phyloP scores from a whole-genome alignment of 2,888 invertebrate species.

The Pedicia rivosa region DNA sequence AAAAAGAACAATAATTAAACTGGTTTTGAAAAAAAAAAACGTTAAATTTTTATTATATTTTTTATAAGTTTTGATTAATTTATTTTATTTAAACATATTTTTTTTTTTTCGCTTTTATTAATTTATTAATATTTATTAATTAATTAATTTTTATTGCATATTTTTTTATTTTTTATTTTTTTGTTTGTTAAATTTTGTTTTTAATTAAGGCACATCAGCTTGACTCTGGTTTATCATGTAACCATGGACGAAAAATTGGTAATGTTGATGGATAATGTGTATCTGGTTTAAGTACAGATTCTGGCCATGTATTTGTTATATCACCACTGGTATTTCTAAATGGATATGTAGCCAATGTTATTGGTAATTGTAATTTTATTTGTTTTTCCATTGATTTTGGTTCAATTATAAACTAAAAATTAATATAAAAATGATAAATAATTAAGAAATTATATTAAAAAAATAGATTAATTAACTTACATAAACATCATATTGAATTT shows the following conservation, averaged over 20 bases:
- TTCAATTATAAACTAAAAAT: slow-evolving; percentile 67
- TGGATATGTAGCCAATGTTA: slow-evolving; percentile 84
- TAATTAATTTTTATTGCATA: too few relatives aligned
- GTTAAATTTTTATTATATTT: too few relatives aligned
- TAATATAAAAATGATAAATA: slow-evolving; percentile 10
- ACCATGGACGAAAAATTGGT: slow-evolving; percentile 82
- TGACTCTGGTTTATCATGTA: slow-evolving; percentile 43
- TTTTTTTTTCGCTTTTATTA: too few relatives aligned
- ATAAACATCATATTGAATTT: slow-evolving; percentile 84
- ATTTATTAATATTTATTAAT: too few relatives aligned
- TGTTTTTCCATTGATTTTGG: slow-evolving; percentile 86
- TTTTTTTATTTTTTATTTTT: too few relatives aligned
- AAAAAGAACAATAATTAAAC: too few relatives aligned
- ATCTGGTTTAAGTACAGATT: slow-evolving; percentile 53
- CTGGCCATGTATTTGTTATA: slow-evolving; percentile 36
- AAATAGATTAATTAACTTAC: slow-evolving; percentile 39
- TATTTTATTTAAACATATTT: too few relatives aligned
- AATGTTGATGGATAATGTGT: slow-evolving; percentile 87
- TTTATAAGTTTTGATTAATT: too few relatives aligned
- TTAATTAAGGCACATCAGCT: too few relatives aligned
- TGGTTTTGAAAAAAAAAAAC: too few relatives aligned
- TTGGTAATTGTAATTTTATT: slow-evolving; percentile 80
- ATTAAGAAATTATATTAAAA: not conserved
- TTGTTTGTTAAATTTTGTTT: too few relatives aligned
- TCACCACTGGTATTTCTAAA: slow-evolving; percentile 49